Conservation (phyloP, 2,888 invertebrate species). For the Sceliomorpha sp. region DNA sequence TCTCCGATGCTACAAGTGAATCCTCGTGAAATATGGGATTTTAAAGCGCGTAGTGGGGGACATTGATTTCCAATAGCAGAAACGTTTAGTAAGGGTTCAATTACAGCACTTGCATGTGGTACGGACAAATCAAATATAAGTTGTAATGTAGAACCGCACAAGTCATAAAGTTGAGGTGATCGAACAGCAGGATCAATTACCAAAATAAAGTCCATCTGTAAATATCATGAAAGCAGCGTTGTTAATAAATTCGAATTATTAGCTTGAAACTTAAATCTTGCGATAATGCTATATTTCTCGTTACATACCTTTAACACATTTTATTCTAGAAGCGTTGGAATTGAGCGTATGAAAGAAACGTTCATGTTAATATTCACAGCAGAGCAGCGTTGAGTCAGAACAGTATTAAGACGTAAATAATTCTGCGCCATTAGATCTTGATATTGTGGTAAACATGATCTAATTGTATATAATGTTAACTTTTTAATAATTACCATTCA, state of each 20-base stretch:
- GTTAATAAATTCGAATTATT: slow-evolving; percentile 1
- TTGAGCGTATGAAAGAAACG: slow-evolving; percentile 92
- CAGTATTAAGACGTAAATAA: slow-evolving; percentile 88
- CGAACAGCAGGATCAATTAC: slow-evolving; percentile 93
- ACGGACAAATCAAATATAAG: slow-evolving; percentile 96
- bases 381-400: slow-evolving; percentile 95
- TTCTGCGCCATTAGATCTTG: slow-evolving; percentile 91
- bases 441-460: slow-evolving; percentile 91
- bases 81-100: slow-evolving; percentile 93
- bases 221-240: slow-evolving; percentile 15
- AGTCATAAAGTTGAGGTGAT: slow-evolving; percentile 95
- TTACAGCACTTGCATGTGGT: slow-evolving; percentile 93
- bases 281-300: too few relatives aligned
- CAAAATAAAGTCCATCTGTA: slow-evolving; percentile 90
- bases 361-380: slow-evolving; percentile 97
- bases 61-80: slow-evolving; percentile 95
- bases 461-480: too few relatives aligned
- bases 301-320: slow-evolving; percentile 89
- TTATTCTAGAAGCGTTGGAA: slow-evolving; percentile 90
- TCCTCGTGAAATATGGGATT: slow-evolving; percentile 91
- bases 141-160: slow-evolving; percentile 95
- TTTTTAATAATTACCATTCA: too few relatives aligned
- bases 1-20: slow-evolving; percentile 97
- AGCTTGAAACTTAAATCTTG: too few relatives aligned
- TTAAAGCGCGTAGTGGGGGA: slow-evolving; percentile 92